These are phyloP conservation scores for Eurytoma californica DNA, from an alignment of 2,888 invertebrate species.

Conservation along the genomic window DNA sequence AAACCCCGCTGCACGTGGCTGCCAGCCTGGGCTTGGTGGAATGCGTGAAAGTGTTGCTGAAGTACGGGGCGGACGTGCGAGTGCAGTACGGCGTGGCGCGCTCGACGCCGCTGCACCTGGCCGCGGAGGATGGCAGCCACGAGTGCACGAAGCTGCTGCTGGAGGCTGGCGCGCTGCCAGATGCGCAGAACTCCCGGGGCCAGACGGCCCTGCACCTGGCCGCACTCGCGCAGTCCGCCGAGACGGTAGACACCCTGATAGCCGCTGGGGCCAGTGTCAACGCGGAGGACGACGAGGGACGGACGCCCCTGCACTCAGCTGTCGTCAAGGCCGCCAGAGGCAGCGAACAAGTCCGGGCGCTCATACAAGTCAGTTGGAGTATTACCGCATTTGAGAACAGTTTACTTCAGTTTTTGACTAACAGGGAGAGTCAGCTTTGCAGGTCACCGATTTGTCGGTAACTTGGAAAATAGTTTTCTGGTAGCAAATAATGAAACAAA, in stretches of 20 bases:
- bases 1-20: constrained; percentile 90
- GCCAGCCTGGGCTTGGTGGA: constrained; percentile 83
- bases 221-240: constrained; percentile 86
- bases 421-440: too few species aligned
- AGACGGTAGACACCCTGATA: constrained; percentile 84
- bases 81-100: constrained; percentile 84
- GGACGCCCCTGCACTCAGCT: constrained; percentile 87
- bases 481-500: too few species aligned
- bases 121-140: constrained; percentile 90
- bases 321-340: constrained; percentile 82
- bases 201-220: constrained; percentile 92
- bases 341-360: constrained; percentile 66
- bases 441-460: too few species aligned
- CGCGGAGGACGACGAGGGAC: constrained; percentile 83
- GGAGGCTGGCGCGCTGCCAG: constrained; percentile 85
- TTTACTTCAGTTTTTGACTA: too few species aligned
- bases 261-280: constrained; percentile 81
- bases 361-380: constrained; percentile 69
- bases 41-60: constrained; percentile 84
- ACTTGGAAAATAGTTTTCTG: too few species aligned
- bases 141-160: constrained; percentile 85
- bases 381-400: too few species aligned
- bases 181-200: constrained; percentile 84
- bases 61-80: constrained; percentile 87
- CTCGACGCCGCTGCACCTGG: constrained; percentile 89